phyloP scores from a whole-genome alignment of 2,888 invertebrate genomes.

The Dinocampus coccinellae region DNA sequence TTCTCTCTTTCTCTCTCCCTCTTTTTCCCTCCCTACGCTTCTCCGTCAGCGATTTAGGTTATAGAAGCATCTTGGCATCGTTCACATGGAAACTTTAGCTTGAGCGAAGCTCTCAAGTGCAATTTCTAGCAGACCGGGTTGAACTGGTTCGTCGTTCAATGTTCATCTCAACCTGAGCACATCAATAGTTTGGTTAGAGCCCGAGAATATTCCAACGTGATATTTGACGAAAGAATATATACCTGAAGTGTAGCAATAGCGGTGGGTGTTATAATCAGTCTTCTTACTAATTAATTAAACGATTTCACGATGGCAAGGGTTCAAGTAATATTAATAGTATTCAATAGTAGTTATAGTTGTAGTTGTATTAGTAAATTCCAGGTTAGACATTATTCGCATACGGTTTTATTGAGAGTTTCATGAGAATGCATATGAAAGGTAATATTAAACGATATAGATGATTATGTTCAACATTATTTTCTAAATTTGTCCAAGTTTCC shows the following conservation, averaged over 20 bases:
- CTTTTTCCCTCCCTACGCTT: neutral
- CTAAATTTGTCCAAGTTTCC: too few relatives aligned
- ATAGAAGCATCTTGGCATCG: neutral
- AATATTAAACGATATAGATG: too few relatives aligned
- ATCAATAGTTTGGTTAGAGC: neutral
- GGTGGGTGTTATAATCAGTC: conserved; percentile 53
- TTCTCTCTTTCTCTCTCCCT: conserved; percentile 9
- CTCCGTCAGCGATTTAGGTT: conserved; percentile 1
- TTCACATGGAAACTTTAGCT: neutral
- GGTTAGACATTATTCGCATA: conserved; percentile 1
- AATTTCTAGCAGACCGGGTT: conserved; percentile 9
- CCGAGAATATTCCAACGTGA: neutral
- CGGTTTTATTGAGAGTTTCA: conserved; percentile 5
- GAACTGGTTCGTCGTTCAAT: neutral
- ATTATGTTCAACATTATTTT: too few relatives aligned
- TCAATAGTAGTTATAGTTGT: neutral
- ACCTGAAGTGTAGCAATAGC: conserved; percentile 21
- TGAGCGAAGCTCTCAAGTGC: conserved; percentile 16
- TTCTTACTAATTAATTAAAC: conserved; percentile 59
- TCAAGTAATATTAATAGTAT: too few relatives aligned
- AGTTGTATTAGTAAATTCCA: neutral
- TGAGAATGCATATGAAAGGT: too few relatives aligned
- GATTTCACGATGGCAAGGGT: conserved; percentile 43
- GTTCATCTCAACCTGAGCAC: neutral
- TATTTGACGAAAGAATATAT: conserved; percentile 3